Base-by-base conservation (phyloP, 2,797 vertebrate species). In the Sarcoramphus papa region DNA sequence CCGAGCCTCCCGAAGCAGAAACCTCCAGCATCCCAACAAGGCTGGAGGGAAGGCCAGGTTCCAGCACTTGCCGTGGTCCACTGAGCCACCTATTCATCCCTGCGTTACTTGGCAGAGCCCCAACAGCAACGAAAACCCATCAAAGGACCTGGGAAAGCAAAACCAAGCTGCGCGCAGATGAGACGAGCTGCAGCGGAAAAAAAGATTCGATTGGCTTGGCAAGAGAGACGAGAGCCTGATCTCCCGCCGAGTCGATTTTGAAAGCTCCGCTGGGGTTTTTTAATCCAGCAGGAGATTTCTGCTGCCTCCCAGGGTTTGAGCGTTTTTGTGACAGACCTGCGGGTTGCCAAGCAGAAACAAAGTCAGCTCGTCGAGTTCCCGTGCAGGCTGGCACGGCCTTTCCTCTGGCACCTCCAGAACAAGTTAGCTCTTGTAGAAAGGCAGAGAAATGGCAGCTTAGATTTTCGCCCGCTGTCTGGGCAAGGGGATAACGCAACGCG, bases 81-180 rank as follows among this genome's bases (percentile, higher is more conserved):
- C 86, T 80, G 89, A 95, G 78, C 89, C 91, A 96, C 89, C 95
- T 93, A 94, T 92, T 96, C 91, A 96, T 94, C 75, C 64, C 79
- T 13, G 5, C 8, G 0, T 45, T 74, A 43, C 53, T 88, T 95
- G 96, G 94, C 90, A 80, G 86, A 57, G 56, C 45, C 78, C 77
- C 95, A 96, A 63, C 20, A 77, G 75, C 88, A 77, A 92, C 2
- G 2, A 89, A 92, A 95, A 43, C 48, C 89, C 93, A 85, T 93
- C 95, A 96, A 92, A 96, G 78, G 54, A 89, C 41, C 72, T 75
- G 78, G 81, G 78, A 94, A 95, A 94, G 88, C 88, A 93, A 93
- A 85, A 94, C 64, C 94, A 77, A 93, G 74, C 94, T 70, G 59
- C 19, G 63, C 22, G 1, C 17, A 3, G 80, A 94, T 88, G 83